Evolutionary conservation across 2,113 vertebrate species (phyloP).

Genomic region (Pygoscelis adeliae): DNA sequence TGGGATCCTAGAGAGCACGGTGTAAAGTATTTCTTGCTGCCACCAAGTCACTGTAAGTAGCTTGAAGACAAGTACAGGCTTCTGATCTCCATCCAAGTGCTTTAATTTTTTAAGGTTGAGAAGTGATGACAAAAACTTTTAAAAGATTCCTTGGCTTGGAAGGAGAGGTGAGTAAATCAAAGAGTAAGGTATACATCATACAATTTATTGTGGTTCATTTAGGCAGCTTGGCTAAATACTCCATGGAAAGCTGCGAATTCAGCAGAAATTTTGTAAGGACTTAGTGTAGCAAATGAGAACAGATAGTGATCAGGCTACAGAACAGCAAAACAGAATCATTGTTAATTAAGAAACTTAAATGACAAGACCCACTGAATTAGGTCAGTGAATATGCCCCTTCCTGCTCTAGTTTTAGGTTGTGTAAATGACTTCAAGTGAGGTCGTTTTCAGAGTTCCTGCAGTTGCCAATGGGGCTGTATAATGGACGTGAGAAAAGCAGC

Average conservation of each 20-base stretch:
- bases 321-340: conserved; percentile 26
- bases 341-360: conserved; percentile 56
- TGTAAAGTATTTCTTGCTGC: neutral
- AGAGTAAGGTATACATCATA: neutral
- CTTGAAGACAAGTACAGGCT: neutral
- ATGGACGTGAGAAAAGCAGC: conserved; percentile 8
- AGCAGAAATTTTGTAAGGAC: conserved; percentile 33
- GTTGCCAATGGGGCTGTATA: conserved; percentile 7
- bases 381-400: conserved; percentile 34
- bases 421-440: conserved; percentile 28
- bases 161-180: conserved; percentile 35
- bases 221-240: conserved; percentile 32
- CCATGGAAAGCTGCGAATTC: conserved; percentile 13
- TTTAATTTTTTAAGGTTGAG: conserved; percentile 12
- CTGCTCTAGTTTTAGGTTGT: conserved; percentile 24
- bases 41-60: neutral
- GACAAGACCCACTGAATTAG: conserved; percentile 21
- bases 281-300: conserved; percentile 22
- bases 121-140: conserved; percentile 12
- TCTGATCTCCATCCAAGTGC: neutral
- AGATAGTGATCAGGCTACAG: conserved; percentile 33
- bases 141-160: neutral
- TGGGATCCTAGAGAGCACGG: neutral
- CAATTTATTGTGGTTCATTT: conserved; percentile 17
- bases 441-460: neutral